A percentile compares a stretch with the other conserved stretches of the same genome.
Evolutionary conservation across 2,113 vertebrate species (phyloP).

Genomic region (Phylloscopus trochilus): DNA sequence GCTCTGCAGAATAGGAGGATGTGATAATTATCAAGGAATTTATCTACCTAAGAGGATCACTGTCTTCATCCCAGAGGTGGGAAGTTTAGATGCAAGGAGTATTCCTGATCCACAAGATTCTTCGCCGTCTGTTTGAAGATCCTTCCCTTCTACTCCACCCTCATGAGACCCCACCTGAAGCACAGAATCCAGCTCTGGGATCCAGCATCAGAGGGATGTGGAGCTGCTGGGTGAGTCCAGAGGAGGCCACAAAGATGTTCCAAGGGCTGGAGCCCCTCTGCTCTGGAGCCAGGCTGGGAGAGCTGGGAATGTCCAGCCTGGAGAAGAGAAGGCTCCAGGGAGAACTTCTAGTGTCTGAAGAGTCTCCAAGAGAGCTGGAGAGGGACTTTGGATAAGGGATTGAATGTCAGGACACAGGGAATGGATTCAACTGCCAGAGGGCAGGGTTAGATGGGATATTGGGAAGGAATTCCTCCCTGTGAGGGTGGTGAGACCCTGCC

Average conservation of each 20-base stretch:
- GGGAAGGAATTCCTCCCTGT: accelerated
- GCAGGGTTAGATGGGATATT: not conserved
- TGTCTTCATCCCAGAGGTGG: not conserved
- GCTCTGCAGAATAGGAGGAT: not conserved
- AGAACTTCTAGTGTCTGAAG: not conserved
- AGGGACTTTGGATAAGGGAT: not conserved
- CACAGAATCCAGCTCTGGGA: not conserved
- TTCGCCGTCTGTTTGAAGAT: not conserved
- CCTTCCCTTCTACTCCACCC: not conserved
- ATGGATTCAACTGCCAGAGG: not conserved
- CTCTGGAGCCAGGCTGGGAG: not conserved
- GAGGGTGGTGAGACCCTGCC: accelerated
- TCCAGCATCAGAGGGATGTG: not conserved
- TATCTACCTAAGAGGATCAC: not conserved
- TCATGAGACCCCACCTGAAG: not conserved
- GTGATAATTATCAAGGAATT: not conserved
- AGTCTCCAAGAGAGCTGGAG: not conserved
- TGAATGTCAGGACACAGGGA: accelerated
- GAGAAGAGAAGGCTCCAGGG: accelerated
- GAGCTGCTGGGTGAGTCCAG: not conserved
- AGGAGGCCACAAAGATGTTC: accelerated
- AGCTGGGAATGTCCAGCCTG: not conserved
- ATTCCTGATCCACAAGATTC: not conserved
- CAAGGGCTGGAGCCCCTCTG: not conserved
- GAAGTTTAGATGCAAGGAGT: not conserved